Evolutionary conservation across 2,113 vertebrate genomes (phyloP).

Genomic region (Silurus meridionalis): DNA sequence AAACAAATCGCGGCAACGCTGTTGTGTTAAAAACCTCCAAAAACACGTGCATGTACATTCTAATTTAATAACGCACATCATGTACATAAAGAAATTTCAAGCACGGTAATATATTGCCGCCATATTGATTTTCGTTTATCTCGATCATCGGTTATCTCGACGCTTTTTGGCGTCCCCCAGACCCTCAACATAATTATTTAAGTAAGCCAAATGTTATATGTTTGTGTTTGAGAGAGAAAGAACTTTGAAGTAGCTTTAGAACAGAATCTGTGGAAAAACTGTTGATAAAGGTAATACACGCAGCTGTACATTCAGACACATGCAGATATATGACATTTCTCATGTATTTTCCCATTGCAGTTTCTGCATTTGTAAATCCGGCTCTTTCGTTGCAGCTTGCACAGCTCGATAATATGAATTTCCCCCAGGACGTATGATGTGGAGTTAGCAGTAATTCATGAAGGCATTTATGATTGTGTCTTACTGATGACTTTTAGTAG

Average conservation of each 20-base stretch:
- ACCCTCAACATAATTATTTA: too few relatives aligned
- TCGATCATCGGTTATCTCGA: too few relatives aligned
- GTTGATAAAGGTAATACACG: background rate
- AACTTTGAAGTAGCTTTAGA: background rate
- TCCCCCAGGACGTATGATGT: background rate
- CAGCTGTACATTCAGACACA: background rate
- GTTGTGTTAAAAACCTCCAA: too few relatives aligned
- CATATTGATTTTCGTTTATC: too few relatives aligned
- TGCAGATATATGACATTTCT: background rate
- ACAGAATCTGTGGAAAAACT: background rate
- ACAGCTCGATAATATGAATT: background rate
- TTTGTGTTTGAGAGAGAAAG: background rate
- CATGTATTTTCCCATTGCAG: background rate
- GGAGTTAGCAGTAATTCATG: background rate
- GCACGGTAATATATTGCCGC: too few relatives aligned
- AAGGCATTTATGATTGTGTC: background rate
- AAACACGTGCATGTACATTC: too few relatives aligned
- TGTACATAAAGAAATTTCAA: too few relatives aligned
- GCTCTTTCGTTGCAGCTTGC: background rate
- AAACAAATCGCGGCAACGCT: too few relatives aligned
- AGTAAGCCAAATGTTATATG: too few relatives aligned
- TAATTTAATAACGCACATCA: too few relatives aligned
- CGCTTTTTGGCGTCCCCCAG: too few relatives aligned
- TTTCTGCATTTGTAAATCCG: background rate
- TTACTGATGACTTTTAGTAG: background rate